Conservation (phyloP, 2,113 vertebrate species). For the Lagopus muta region DNA sequence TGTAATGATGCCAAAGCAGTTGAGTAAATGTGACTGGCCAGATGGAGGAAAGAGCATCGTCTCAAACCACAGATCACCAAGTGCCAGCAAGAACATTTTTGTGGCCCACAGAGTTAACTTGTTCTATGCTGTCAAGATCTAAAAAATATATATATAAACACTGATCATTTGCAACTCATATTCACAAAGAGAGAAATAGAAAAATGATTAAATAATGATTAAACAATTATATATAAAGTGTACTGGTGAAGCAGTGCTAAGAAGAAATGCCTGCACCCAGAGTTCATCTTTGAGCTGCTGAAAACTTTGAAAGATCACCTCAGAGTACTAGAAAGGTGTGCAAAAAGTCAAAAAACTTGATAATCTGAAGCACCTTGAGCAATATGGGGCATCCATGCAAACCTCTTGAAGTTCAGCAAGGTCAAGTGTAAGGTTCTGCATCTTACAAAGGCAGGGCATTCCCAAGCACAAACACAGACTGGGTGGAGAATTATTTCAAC, state of each 20-base stretch:
- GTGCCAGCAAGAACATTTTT: rapidly evolving
- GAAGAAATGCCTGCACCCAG: neutral
- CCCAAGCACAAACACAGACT: too few species aligned
- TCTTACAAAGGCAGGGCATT: too few species aligned
- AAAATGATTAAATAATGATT: neutral
- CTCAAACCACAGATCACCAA: neutral
- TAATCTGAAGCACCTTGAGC: neutral
- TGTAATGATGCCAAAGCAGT: neutral
- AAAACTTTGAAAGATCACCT: neutral
- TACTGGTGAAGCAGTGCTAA: neutral
- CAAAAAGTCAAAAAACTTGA: neutral
- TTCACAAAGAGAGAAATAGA: neutral
- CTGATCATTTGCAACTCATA: neutral
- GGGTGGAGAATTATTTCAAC: too few species aligned
- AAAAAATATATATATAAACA: neutral
- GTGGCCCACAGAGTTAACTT: neutral
- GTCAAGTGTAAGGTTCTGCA: too few species aligned
- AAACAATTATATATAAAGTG: neutral
- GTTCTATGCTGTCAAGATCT: neutral
- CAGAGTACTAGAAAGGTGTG: neutral
- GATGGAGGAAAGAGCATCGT: neutral
- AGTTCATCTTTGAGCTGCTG: neutral
- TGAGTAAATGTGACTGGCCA: neutral
- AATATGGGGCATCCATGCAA: neutral
- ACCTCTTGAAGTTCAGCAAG: too few species aligned